Evolutionary conservation across 2,888 invertebrate species (phyloP).

Genomic region (Diplazon laetatorius): DNA sequence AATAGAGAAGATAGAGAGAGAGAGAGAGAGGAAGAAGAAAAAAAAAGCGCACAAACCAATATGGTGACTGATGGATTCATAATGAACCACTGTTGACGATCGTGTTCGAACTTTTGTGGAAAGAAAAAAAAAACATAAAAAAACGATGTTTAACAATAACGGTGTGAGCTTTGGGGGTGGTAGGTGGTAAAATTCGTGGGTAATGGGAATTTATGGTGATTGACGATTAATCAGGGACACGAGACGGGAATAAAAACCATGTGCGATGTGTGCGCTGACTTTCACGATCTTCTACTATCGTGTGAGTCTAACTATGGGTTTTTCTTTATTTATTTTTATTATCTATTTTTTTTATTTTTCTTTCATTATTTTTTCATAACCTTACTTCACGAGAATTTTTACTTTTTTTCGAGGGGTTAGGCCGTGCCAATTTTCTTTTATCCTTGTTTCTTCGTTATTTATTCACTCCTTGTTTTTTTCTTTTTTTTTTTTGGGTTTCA

Average conservation of each 20-base stretch:
- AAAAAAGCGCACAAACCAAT: slow-evolving; percentile 74
- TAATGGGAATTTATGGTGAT: slow-evolving; percentile 78
- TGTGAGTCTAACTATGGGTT: slow-evolving; percentile 86
- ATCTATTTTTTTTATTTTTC: slow-evolving; percentile 15
- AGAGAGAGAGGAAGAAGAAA: slow-evolving; percentile 43
- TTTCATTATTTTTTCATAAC: slow-evolving; percentile 1
- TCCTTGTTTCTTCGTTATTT: too few relatives aligned
- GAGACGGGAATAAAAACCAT: slow-evolving; percentile 83
- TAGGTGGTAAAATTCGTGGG: slow-evolving; percentile 71
- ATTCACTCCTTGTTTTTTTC: too few relatives aligned
- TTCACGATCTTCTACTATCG: slow-evolving; percentile 94
- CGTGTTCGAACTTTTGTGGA: slow-evolving; percentile 61
- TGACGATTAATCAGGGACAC: slow-evolving; percentile 67
- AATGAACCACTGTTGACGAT: slow-evolving; percentile 76
- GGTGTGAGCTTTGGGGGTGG: slow-evolving; percentile 70
- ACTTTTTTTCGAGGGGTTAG: background rate
- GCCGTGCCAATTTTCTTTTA: too few relatives aligned
- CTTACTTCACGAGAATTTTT: slow-evolving; percentile 6
- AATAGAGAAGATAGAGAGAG: too few relatives aligned
- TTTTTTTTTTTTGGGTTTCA: background rate
- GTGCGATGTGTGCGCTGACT: slow-evolving; percentile 98
- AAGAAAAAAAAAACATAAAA: too few relatives aligned
- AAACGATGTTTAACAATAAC: slow-evolving; percentile 76
- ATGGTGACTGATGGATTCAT: slow-evolving; percentile 79
- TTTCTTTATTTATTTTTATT: slow-evolving; percentile 34